Conservation (phyloP, 2,888 invertebrate species). For the Gordius sp. region DNA sequence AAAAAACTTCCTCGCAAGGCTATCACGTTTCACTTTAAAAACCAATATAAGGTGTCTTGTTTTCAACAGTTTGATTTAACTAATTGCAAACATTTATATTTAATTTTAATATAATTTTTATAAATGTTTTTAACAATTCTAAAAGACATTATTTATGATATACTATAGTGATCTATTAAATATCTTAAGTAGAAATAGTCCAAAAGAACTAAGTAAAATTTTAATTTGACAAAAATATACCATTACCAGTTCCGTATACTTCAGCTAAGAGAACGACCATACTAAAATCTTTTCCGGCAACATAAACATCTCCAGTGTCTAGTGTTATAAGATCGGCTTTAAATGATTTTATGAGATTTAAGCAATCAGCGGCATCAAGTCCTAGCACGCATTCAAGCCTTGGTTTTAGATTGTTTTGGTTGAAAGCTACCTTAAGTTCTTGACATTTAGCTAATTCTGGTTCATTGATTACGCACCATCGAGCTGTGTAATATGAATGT, state of each 20-base stretch:
- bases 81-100: no score
- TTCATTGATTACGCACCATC: slow-evolving; percentile 11
- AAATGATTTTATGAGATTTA: not conserved
- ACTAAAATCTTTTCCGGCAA: slow-evolving; percentile 2
- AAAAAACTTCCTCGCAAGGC: no score
- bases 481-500: no score
- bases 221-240: not conserved
- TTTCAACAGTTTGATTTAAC: no score
- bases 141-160: no score
- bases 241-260: slow-evolving; percentile 11
- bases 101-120: no score
- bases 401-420: not conserved
- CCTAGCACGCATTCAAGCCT: not conserved
- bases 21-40: no score
- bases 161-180: no score
- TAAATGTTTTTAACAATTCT: no score
- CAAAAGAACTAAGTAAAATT: no score
- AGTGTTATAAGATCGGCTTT: slow-evolving; percentile 7
- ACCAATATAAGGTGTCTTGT: no score
- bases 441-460: not conserved
- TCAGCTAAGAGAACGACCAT: slow-evolving; percentile 1
- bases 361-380: not conserved
- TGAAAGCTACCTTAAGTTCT: not conserved
- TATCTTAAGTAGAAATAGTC: no score
- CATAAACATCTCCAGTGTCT: slow-evolving; percentile 9